Percentiles rank a stretch among this genome's conserved stretches.
Conservation (phyloP, 2,797 vertebrate species). For the Diceros bicornis region DNA sequence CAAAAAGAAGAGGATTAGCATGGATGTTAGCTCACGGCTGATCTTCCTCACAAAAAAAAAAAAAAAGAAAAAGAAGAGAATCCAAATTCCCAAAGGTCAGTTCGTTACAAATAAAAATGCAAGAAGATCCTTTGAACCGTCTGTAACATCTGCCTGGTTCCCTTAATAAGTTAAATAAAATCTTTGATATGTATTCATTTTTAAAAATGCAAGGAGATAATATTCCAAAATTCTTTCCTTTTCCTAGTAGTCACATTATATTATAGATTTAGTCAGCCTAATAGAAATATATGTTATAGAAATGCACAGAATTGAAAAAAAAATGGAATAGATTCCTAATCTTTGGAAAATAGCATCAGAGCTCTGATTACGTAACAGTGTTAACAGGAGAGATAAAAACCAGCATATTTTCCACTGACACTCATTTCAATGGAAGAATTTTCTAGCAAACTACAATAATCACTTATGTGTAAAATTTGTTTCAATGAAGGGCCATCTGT, state of each 20-base stretch:
- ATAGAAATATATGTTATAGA: background rate
- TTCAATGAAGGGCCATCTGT: background rate
- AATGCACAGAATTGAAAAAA: background rate
- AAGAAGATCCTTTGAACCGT: constrained; percentile 29
- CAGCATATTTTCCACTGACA: constrained; percentile 30
- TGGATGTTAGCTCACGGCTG: too few relatives aligned
- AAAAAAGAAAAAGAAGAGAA: constrained; percentile 58
- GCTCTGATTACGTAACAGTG: background rate
- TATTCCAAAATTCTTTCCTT: constrained; percentile 31
- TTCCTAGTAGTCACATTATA: constrained; percentile 30
- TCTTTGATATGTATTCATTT: background rate
- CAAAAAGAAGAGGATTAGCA: too few relatives aligned
- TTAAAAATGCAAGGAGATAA: constrained; percentile 24
- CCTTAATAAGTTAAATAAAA: constrained; percentile 56
- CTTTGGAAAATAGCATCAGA: background rate
- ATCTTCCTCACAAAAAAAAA: too few relatives aligned
- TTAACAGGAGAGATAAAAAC: background rate
- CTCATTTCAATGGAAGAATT: constrained; percentile 23
- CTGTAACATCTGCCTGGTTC: background rate
- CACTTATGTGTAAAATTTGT: constrained; percentile 40
- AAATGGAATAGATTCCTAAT: constrained; percentile 7
- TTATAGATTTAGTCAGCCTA: background rate
- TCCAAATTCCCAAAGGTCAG: background rate
- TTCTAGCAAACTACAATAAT: background rate
- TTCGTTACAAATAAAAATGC: constrained; percentile 58